Evolutionary conservation across 1,140 invertebrate species (phyloP), one percentile per base, ranked within the genome.

Genomic region (Pseudomyrmex concolor): DNA sequence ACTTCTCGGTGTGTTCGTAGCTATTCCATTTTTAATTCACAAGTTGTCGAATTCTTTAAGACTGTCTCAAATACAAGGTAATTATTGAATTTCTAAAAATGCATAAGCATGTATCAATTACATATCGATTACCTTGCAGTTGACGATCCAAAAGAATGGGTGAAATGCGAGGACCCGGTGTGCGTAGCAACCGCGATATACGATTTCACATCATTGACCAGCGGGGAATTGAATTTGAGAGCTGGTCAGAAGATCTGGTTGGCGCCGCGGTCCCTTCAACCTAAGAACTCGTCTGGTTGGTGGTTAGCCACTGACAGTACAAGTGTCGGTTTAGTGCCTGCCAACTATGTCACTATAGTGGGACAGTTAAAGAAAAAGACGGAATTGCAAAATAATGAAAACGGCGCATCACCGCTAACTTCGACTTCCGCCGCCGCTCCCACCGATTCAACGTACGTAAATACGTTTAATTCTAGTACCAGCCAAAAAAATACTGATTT

Each of bases 21-120:
- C 97, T 0, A 98, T 98, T 62, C 98, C 99, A 0, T 99, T 98
- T 94, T 94, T 99, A 22, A 97, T 99, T 77, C 97, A 98, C 93
- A 98, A 97, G 93, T 95, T 99, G 90, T 90, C 99, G 9, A 96
- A 94, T 45, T 93, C 86, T 70, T 86, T 90, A 54, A 86, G 85
- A 45, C 83, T 90, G 70, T 76, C 85, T 67, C 84, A 84, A 34
- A 54, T 95, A 95, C 51, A 94, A 96, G 57, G 95, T 95, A 81
- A 50, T 66, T 64, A 73, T 62, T 25, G 10, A 74, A 74, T 1
- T 34, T 5, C 1, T 54, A 19, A 34, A 34, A 34, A 34, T 34
- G 34, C 5, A 34, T 7, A 34, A 55, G 43, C 50, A 62, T 55
- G 12, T 48, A 74, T 22, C 51, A 60, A 54, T 22, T 76, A 13